Evolutionary conservation across 2,113 vertebrate species (phyloP), one percentile per base, ranked within the genome.

Genomic region (Podarcis cretensis): DNA sequence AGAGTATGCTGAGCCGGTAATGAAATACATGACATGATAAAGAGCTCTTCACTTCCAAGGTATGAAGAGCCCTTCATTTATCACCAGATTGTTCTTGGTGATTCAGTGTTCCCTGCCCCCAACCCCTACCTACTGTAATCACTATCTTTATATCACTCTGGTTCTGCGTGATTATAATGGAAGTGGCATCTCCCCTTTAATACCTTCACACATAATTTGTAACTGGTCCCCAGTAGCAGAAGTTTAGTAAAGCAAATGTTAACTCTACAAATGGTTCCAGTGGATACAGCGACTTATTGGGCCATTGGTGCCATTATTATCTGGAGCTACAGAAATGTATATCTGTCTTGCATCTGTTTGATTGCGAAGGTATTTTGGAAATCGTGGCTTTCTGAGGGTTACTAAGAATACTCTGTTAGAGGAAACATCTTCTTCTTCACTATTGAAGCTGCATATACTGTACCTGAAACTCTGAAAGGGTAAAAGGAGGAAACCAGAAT

Each of bases 51-150:
- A 54, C 83, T 74, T 25, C 43, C n/a, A 21, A 74, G 69, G 30
- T 74, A 84, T 84, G 68, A 84, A 84, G 83, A 74, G 83, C 37
- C 27, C 83, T 84, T 74, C 69, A 84, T 84, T 84, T 74, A 57
- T 84, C 68, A 84, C 43, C n/a, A 27, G 83, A 84, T 84, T 73
- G 83, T 73, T 84, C 83, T 84, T 54, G 30, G 43, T 74, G 83
- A 84, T 74, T 84, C 83, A 32, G 69, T 74, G 69, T 73, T n/a
- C 69, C 10, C 30, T 84, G 83, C 43, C 69, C 48, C 23, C 69
- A 57, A 84, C 68, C 69, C 20, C 69, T 48, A 84, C n/a, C n/a
- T 57, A 59, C 21, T 0, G 1, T 65, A 77, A 0, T 0, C 40
- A 65, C 65, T 27, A 7, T 27, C 81, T 83, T 83, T 71, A 57